Conservation (phyloP, 37 sponge, comb jelly and placozoan genomes). For the Dysidea cf. avara region DNA sequence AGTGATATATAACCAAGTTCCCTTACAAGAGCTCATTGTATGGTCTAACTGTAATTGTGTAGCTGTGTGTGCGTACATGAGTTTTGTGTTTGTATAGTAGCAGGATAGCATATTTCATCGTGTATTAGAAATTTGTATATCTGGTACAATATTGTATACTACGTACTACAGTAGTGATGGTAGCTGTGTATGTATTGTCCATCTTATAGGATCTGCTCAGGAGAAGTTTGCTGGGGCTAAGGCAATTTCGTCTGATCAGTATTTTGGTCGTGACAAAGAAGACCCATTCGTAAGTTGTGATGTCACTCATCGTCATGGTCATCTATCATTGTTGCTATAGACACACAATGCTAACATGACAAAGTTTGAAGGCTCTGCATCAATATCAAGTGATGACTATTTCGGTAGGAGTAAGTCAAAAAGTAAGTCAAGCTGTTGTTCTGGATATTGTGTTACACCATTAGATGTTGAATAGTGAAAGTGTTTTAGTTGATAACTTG, state of each 20-base stretch:
- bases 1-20: no score
- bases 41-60: no score
- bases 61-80: constrained; percentile 5
- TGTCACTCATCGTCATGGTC: neutral
- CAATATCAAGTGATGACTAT: constrained; percentile 95
- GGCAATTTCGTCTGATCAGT: constrained; percentile 77
- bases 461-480: no score
- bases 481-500: no score
- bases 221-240: constrained; percentile 57
- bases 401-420: constrained; percentile 66
- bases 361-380: constrained; percentile 64
- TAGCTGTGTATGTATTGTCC: neutral
- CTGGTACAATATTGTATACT: neutral
- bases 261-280: constrained; percentile 36
- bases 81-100: neutral
- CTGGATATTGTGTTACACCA: neutral
- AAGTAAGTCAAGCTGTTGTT: constrained; percentile 22
- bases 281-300: no score
- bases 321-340: neutral
- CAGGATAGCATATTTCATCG: no score
- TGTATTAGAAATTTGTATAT: no score
- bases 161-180: neutral
- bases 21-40: no score
- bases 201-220: constrained; percentile 40
- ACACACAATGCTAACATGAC: constrained; percentile 28